Evolutionary conservation across 2,888 invertebrate species (phyloP).

Genomic region (Drosophila eohydei): DNA sequence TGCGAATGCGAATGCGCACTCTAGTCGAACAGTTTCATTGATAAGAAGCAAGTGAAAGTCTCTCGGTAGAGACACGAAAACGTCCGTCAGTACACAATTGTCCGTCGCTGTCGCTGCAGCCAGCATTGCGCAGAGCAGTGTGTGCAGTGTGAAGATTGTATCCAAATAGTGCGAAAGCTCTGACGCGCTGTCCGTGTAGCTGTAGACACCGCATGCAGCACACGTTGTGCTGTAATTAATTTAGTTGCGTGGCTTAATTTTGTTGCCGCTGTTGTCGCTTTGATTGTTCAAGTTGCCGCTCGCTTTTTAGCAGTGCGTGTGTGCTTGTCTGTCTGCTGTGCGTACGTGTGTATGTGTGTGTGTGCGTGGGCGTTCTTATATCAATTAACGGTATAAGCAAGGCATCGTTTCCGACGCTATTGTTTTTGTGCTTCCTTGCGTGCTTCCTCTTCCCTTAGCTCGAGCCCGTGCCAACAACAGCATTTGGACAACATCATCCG

Average conservation of each 20-base stretch:
- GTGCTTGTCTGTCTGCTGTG: constrained; percentile 11
- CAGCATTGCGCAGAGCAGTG: constrained; percentile 35
- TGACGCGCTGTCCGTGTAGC: constrained; percentile 37
- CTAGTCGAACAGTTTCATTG: constrained; percentile 59
- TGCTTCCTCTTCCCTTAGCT: constrained; percentile 42
- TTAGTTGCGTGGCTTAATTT: constrained; percentile 53
- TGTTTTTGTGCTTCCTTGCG: constrained; percentile 67
- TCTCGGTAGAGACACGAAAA: constrained; percentile 26
- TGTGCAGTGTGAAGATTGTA: constrained; percentile 49
- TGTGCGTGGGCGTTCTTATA: constrained; percentile 39
- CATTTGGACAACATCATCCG: constrained; percentile 19
- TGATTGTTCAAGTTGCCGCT: constrained; percentile 43
- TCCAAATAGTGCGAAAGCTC: constrained; percentile 43
- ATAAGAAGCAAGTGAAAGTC: constrained; percentile 67
- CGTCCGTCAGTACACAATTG: constrained; percentile 52
- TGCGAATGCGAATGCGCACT: constrained; percentile 56
- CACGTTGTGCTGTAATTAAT: constrained; percentile 49
- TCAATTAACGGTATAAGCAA: constrained; percentile 62
- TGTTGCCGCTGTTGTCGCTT: constrained; percentile 39
- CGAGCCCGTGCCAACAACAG: constrained; percentile 16
- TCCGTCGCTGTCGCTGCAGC: constrained; percentile 37
- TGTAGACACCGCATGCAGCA: constrained; percentile 41
- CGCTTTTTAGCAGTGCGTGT: constrained; percentile 30
- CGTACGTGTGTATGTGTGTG: constrained; percentile 10
- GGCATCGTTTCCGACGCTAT: constrained; percentile 64